A percentile compares a stretch with the other conserved stretches of the same genome.
These are phyloP conservation scores for Tenrec ecaudatus DNA, from an alignment of 2,113 vertebrate species.

Conservation along the genomic window DNA sequence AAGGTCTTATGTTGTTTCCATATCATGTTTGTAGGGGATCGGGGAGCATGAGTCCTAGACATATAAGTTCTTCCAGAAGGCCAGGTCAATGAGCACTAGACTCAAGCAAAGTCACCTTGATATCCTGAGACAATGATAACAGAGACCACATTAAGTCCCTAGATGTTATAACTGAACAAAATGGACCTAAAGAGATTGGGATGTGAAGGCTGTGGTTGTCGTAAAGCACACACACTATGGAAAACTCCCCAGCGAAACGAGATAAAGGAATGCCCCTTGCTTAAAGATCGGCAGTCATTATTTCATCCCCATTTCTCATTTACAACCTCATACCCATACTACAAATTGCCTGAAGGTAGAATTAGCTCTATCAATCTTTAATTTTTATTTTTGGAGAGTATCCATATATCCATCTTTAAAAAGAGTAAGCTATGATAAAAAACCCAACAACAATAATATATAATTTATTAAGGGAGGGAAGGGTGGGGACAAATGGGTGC, in stretches of 20 bases:
- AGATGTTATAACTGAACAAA: background rate
- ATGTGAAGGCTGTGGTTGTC: background rate
- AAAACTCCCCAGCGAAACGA: background rate
- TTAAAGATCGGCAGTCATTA: background rate
- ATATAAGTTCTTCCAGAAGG: too few relatives aligned
- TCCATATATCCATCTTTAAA: background rate
- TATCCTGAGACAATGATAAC: background rate
- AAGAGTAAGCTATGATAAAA: background rate
- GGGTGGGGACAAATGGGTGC: too few relatives aligned
- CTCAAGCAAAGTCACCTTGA: background rate
- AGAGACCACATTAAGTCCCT: background rate
- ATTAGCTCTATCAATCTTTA: background rate
- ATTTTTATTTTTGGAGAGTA: background rate
- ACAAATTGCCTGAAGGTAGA: slow-evolving; percentile 31
- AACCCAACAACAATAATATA: too few relatives aligned
- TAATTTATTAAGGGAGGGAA: too few relatives aligned
- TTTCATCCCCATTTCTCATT: background rate
- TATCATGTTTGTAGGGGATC: too few relatives aligned
- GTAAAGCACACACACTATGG: background rate
- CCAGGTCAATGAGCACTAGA: accelerated
- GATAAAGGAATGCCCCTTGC: background rate
- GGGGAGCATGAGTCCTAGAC: too few relatives aligned
- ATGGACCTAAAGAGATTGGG: background rate
- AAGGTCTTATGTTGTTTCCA: too few relatives aligned
- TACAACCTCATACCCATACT: slow-evolving; percentile 1